Evolutionary conservation across 2,797 vertebrate species (phyloP), one percentile per base, ranked within the genome.

Genomic region (Crocodylus rhombifer): DNA sequence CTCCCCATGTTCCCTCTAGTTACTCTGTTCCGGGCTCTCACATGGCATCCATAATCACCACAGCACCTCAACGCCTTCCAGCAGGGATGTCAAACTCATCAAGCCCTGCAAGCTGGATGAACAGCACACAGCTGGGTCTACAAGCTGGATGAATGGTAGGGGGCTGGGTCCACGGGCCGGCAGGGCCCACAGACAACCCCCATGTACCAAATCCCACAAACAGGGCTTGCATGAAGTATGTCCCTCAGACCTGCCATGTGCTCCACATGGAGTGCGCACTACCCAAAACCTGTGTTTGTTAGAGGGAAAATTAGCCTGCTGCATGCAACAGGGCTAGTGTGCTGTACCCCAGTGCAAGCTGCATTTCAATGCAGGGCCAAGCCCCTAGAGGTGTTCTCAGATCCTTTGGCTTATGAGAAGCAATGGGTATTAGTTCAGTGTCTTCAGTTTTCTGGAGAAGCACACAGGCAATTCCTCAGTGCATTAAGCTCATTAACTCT

Each of bases 381-480:
- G 85, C 15, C 79, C 8, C 92, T 90, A 88, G 90, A 94, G 87
- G 93, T 77, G 91, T 69, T 94, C 92, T 86, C 89, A 92, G 87
- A 93, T 88, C 79, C 86, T 95, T 95, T 96, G 90, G 84, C 90
- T 74, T 79, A 80, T 51, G 57, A 93, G 91, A 87, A 60, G 0
- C 81, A 92, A 84, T 28, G 3, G 87, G 87, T 94, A 95, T 92
- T 95, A 91, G 93, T 94, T 95, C 95, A 91, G 91, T 20, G 83
- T 83, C 86, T 95, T 86, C 81, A 15, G 71, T 75, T 80, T 91
- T 84, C 93, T 94, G 93, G 90, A 94, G 93, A 96, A 94, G 95
- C 85, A 89, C 94, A 96, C 96, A 96, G 95, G 91, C 95, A 96
- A 97, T 92, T 87, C 90, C 92, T 65, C 87, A 92, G 94, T 75